Evolutionary conservation across 2,113 vertebrate genomes (phyloP), one percentile per base, ranked within the genome.

Genomic region (Daboia siamensis): DNA sequence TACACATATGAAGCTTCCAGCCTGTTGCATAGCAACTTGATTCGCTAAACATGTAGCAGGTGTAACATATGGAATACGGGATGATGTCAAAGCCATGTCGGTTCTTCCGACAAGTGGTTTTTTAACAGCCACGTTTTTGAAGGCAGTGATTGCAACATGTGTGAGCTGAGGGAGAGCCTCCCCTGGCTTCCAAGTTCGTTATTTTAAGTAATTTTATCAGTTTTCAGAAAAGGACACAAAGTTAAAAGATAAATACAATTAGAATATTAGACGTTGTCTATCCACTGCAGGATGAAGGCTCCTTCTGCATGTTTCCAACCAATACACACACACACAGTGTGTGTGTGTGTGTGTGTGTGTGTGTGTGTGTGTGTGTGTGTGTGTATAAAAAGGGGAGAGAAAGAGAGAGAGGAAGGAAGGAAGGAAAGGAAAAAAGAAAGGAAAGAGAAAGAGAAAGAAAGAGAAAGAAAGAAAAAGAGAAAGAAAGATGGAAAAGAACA

Each of bases 21-120:
- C 93, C 94, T 26, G 96, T 98, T 89, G 94, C 96, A 87, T 97
- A 96, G 97, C 97, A 97, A 97, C 95, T 0, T 86, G 29, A 54
- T 95, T 96, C 94, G 95, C 96, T 94, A 97, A 93, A 94, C 86
- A 93, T 64, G 95, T 74, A 90, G 92, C 90, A 96, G 94, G 91
- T 94, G 95, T 91, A 95, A 96, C 94, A 95, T 94, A 92, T 94
- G 93, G 94, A 96, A 92, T 92, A 69, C 46, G 90, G 92, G 20
- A 33, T 94, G 57, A 44, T 91, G 93, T 94, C 89, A 91, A 64
- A 95, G 64, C 91, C 29, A 1, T 1, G 3, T 90, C 92, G 44
- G 94, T 64, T 94, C 56, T 57, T n/a, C 52, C 52, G 44, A 48
- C 87, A 0, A 12, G 61, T 74, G 3, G 17, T 61, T 93, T 64